Percentiles rank a stretch among this genome's conserved stretches.
These are phyloP conservation scores for Gymnothorax reevesii DNA, from an alignment of 2,797 vertebrate species.

Conservation along the genomic window DNA sequence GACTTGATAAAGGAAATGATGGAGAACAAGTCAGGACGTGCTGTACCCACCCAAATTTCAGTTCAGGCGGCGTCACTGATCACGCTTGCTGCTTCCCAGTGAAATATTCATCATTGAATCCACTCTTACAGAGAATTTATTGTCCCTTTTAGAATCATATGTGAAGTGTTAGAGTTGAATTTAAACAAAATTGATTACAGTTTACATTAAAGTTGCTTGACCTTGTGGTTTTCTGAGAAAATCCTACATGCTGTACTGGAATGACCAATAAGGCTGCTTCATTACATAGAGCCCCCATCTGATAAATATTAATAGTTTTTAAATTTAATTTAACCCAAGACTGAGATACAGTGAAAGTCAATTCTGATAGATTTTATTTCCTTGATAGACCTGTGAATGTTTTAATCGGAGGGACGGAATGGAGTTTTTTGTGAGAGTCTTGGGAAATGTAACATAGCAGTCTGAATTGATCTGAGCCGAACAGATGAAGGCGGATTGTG, in stretches of 20 bases:
- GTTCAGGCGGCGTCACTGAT: too few relatives aligned
- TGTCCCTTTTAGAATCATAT: too few relatives aligned
- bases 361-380: constrained; percentile 2
- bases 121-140: too few relatives aligned
- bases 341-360: neutral
- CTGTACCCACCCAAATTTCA: too few relatives aligned
- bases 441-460: neutral
- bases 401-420: neutral
- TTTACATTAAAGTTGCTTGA: too few relatives aligned
- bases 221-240: neutral
- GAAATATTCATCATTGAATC: too few relatives aligned
- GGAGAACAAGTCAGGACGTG: too few relatives aligned
- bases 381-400: neutral
- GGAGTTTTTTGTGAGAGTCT: neutral
- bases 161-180: too few relatives aligned
- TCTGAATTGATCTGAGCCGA: neutral
- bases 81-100: too few relatives aligned
- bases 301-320: neutral
- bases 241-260: neutral
- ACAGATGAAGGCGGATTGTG: neutral
- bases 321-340: neutral
- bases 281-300: neutral
- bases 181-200: too few relatives aligned
- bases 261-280: neutral
- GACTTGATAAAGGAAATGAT: too few relatives aligned